A percentile compares a stretch with the other conserved stretches of the same genome.
Conservation (phyloP, 2,888 invertebrate genomes). For the Caenorhabditis virilis region DNA sequence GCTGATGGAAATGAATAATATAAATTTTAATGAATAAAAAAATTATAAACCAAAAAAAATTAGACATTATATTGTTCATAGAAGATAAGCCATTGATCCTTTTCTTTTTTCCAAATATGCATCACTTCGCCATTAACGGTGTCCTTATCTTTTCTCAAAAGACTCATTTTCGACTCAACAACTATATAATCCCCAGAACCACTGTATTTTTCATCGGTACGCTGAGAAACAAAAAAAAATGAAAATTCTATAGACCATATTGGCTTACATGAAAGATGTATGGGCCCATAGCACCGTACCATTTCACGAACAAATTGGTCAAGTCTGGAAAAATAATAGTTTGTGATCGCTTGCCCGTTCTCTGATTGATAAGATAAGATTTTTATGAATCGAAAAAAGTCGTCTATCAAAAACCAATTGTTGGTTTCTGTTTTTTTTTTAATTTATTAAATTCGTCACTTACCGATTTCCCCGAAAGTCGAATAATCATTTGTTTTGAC, state of each 20-base stretch:
- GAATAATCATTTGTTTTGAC: conserved; percentile 24
- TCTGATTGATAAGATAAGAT: background rate
- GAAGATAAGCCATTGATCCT: conserved; percentile 30
- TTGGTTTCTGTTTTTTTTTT: too few relatives aligned
- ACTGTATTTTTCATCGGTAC: conserved; percentile 34
- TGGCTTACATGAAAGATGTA: conserved; percentile 31
- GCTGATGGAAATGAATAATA: conserved; percentile 12
- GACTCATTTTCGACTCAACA: conserved; percentile 27
- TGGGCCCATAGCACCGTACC: conserved; percentile 29
- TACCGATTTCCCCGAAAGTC: conserved; percentile 32
- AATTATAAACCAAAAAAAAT: too few relatives aligned
- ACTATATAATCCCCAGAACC: conserved; percentile 30
- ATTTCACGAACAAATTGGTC: conserved; percentile 27
- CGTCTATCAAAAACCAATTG: too few relatives aligned
- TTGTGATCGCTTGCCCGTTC: conserved; percentile 5
- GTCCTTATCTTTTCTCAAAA: conserved; percentile 7
- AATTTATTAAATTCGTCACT: conserved; percentile 1
- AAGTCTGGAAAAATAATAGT: conserved; percentile 21
- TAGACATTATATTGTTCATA: conserved; percentile 29
- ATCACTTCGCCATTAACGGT: conserved; percentile 28
- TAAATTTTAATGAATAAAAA: too few relatives aligned
- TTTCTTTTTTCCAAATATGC: conserved; percentile 32
- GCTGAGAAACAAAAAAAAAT: conserved; percentile 1
- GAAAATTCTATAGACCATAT: background rate
- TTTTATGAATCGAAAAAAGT: too few relatives aligned